These are phyloP conservation scores for Pristionchus maxplancki DNA, from an alignment of 2,888 invertebrate species.

Conservation along the genomic window DNA sequence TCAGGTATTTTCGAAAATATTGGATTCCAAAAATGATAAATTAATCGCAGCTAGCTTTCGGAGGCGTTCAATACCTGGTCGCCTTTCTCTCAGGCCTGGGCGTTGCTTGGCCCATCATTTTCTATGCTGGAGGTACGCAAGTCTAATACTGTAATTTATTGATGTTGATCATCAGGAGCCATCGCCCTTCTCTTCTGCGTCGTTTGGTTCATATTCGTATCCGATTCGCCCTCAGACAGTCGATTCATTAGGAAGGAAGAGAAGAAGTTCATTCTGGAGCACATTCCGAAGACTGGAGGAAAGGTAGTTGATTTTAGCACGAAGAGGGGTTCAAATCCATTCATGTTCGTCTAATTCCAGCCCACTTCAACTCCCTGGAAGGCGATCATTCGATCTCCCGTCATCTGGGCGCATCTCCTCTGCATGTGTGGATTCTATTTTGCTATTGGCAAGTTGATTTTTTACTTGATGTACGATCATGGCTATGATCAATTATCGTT, in stretches of 20 bases:
- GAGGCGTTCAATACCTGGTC: conserved; percentile 30
- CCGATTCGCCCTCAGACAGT: conserved; percentile 4
- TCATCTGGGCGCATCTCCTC: neutral
- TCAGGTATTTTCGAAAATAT: neutral
- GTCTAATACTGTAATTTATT: no score
- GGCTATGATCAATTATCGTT: no score
- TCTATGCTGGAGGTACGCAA: conserved; percentile 32
- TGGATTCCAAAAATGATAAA: neutral
- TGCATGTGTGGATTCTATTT: conserved; percentile 45
- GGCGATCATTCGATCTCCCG: neutral
- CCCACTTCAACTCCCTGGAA: conserved; percentile 7
- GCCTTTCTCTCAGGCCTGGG: neutral
- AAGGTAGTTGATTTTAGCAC: no score
- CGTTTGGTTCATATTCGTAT: neutral
- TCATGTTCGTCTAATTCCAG: neutral
- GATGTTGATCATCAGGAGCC: neutral
- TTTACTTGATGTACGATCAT: neutral
- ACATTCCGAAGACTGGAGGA: conserved; percentile 23
- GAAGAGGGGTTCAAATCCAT: no score
- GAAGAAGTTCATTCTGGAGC: neutral
- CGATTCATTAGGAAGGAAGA: neutral
- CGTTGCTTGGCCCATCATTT: conserved; percentile 17
- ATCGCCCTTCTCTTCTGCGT: conserved; percentile 38
- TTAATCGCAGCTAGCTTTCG: conserved; percentile 7
- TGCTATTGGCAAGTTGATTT: neutral